Evolutionary conservation across 2,797 vertebrate species (phyloP).

Genomic region (Sebastes cheni): DNA sequence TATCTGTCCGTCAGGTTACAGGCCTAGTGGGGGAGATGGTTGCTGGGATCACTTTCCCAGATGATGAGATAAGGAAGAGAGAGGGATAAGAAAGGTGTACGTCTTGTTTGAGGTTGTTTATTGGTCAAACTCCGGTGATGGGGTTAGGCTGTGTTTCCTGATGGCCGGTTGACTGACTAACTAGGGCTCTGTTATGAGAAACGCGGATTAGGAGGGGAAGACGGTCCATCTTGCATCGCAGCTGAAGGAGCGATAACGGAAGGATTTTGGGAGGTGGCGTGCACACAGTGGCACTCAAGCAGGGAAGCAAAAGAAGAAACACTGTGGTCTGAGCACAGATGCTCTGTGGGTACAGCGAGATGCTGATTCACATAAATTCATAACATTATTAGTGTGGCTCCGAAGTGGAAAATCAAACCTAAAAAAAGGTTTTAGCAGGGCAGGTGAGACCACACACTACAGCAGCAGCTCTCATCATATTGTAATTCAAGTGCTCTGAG

Average conservation of each 20-base stretch:
- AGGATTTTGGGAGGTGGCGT: constrained; percentile 25
- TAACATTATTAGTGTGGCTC: constrained; percentile 7
- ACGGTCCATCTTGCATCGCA: constrained; percentile 40
- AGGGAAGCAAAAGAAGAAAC: constrained; percentile 28
- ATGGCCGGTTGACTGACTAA: constrained; percentile 62
- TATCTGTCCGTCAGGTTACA: constrained; percentile 67
- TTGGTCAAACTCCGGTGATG: constrained; percentile 41
- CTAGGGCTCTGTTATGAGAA: constrained; percentile 58
- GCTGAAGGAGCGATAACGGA: constrained; percentile 35
- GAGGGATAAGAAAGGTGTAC: constrained; percentile 39
- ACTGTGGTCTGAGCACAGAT: neutral
- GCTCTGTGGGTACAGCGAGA: neutral
- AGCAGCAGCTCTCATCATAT: too few species aligned
- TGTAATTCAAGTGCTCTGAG: too few species aligned
- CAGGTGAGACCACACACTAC: constrained; percentile 3
- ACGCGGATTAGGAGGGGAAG: constrained; percentile 46
- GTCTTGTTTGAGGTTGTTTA: constrained; percentile 36
- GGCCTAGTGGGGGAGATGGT: constrained; percentile 38
- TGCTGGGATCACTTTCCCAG: constrained; percentile 61
- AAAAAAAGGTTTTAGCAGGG: neutral
- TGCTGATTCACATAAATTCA: constrained; percentile 9
- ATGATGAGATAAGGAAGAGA: constrained; percentile 69
- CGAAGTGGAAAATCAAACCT: neutral
- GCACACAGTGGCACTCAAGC: constrained; percentile 33
- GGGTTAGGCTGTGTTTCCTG: constrained; percentile 11